Conservation (phyloP, 2,888 invertebrate genomes). For the Thyatira batis region DNA sequence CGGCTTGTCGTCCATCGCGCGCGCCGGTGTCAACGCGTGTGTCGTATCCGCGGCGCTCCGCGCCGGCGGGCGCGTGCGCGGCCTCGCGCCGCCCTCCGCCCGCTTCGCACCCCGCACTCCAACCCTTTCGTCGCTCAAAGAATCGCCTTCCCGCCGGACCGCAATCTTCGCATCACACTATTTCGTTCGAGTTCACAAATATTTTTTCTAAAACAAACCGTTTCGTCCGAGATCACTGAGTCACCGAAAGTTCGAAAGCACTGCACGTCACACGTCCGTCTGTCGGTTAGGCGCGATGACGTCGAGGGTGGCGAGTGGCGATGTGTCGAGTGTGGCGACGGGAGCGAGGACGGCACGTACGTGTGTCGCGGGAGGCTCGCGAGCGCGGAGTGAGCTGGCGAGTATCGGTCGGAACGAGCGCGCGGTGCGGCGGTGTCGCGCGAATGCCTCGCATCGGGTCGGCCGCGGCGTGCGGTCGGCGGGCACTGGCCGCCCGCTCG, state of each 20-base stretch:
- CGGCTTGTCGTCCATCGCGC: slow-evolving; percentile 77
- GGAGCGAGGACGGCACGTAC: slow-evolving; percentile 49
- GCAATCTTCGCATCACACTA: slow-evolving; percentile 62
- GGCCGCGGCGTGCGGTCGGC: slow-evolving; percentile 57
- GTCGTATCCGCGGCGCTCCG: slow-evolving; percentile 43
- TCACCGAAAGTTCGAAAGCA: slow-evolving; percentile 55
- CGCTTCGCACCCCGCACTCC: slow-evolving; percentile 65
- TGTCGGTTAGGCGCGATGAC: slow-evolving; percentile 29
- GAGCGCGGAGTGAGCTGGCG: slow-evolving; percentile 56
- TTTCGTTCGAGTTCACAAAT: slow-evolving; percentile 38
- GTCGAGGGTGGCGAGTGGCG: slow-evolving; percentile 48
- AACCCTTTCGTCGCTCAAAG: slow-evolving; percentile 74
- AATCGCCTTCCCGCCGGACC: slow-evolving; percentile 63
- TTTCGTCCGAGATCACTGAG: slow-evolving; percentile 43
- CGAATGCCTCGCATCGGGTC: slow-evolving; percentile 60
- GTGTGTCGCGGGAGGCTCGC: slow-evolving; percentile 64
- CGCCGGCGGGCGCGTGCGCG: slow-evolving; percentile 69
- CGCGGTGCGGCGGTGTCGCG: slow-evolving; percentile 63
- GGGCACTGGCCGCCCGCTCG: slow-evolving; percentile 55
- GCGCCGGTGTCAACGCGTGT: slow-evolving; percentile 66
- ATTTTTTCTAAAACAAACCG: slow-evolving; percentile 21
- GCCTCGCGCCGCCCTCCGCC: slow-evolving; percentile 70
- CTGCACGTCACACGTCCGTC: slow-evolving; percentile 48
- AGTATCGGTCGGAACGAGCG: too few species aligned
- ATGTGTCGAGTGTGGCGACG: slow-evolving; percentile 45